Evolutionary conservation across 2,797 vertebrate species (phyloP).

Genomic region (Cuculus canorus): DNA sequence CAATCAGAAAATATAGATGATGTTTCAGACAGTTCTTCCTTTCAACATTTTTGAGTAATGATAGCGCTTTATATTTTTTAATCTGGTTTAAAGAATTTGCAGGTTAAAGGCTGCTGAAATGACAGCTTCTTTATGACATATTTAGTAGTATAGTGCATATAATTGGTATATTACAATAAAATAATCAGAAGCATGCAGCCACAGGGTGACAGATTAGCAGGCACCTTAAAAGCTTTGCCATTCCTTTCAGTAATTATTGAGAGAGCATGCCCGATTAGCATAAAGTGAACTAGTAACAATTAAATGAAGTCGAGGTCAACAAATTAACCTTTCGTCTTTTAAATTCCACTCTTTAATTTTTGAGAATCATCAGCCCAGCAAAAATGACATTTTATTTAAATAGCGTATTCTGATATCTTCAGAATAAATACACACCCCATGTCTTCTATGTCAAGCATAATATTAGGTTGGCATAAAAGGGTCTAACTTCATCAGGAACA

Average conservation of each 20-base stretch:
- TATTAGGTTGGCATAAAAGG: not conserved
- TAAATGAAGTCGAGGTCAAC: constrained; percentile 61
- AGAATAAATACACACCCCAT: not conserved
- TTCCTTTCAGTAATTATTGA: constrained; percentile 52
- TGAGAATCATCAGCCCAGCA: not conserved
- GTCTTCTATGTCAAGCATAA: not conserved
- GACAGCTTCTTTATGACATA: constrained; percentile 33
- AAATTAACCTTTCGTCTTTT: constrained; percentile 63
- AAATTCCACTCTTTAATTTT: constrained; percentile 62
- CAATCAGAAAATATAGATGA: not conserved
- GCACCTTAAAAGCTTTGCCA: constrained; percentile 65
- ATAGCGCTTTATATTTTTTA: not conserved
- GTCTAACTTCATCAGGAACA: not conserved
- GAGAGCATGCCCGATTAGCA: constrained; percentile 64
- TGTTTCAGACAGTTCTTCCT: not conserved
- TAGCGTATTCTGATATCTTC: not conserved
- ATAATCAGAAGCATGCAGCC: constrained; percentile 46
- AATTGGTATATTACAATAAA: constrained; percentile 66
- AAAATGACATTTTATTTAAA: constrained; percentile 26
- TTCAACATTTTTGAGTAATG: not conserved
- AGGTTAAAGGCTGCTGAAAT: constrained; percentile 53
- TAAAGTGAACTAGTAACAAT: constrained; percentile 69
- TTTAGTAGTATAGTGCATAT: constrained; percentile 68
- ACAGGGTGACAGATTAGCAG: constrained; percentile 51
- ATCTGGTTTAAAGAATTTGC: constrained; percentile 37